Evolutionary conservation across 2,113 vertebrate species (phyloP), one percentile per base, ranked within the genome.

Genomic region (Ictalurus furcatus): DNA sequence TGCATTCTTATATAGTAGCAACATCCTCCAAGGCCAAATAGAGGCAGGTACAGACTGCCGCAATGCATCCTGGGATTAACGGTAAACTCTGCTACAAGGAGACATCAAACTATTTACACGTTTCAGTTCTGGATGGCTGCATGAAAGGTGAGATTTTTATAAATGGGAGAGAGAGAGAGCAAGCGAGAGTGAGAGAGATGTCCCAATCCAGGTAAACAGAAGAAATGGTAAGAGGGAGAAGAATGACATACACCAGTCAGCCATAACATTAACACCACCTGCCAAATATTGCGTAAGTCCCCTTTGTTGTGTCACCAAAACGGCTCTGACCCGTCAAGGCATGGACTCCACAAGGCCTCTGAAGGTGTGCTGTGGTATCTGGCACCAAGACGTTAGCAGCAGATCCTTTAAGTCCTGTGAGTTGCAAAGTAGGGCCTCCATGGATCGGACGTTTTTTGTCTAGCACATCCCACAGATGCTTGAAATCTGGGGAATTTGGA

Each of bases 111-210:
- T 59, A 44, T 86, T 90, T 44, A 69, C 74, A 88, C 78, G 40
- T 85, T 90, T 56, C 54, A n/a, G 85, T 81, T 83, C 86, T 78
- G 69, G 59, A 83, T 58, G 78, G 61, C 52, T 88, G 59, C 69
- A 52, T 58, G 78, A 79, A 82, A 71, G 52, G 87, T 83, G 80
- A 4, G 84, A 71, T 79, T 91, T 90, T 79, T 79, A 93, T 90
- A 94, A 95, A 93, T 92, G 88, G 93, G 85, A 34, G 93, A 89
- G 79, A 6, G 71, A 90, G 87, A 91, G 88, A 80, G 58, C 86
- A 84, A 37, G 79, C 91, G 91, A 91, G 90, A 88, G 88, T 81
- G 76, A 28, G 74, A 52, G 40, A 56, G 84, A 85, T 67, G 61
- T 34, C 28, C 16, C 61, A 40, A 19, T 76, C 73, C 37, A 48